Evolutionary conservation across 2,113 vertebrate species (phyloP).

Genomic region (Leptosomus discolor): DNA sequence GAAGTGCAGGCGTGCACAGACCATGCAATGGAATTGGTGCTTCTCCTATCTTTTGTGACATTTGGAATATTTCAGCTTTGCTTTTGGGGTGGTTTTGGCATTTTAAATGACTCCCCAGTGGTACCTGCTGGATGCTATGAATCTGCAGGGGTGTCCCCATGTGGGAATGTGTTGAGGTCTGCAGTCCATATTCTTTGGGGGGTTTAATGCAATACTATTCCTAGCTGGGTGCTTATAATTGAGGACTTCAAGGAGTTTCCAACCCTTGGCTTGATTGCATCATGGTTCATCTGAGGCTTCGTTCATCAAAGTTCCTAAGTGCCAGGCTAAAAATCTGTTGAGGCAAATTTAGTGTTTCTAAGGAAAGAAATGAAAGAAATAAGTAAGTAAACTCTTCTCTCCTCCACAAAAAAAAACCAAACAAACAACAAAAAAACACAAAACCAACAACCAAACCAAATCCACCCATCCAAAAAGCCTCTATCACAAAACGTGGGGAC

Average conservation of each 20-base stretch:
- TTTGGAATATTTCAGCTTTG: neutral
- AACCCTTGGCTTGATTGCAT: neutral
- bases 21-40: fast-evolving
- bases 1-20: fast-evolving
- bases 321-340: neutral
- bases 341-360: neutral
- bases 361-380: neutral
- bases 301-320: neutral
- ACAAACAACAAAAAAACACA: no score
- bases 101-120: neutral
- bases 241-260: neutral
- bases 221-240: neutral
- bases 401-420: neutral
- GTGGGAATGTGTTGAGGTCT: neutral
- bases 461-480: neutral
- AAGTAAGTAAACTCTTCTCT: neutral
- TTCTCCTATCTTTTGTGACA: neutral
- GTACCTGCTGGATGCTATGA: neutral
- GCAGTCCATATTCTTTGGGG: neutral
- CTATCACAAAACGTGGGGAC: neutral
- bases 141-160: neutral
- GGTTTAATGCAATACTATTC: neutral
- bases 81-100: neutral
- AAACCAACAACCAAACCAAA: no score
- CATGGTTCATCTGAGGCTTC: neutral